Evolutionary conservation across 2,113 vertebrate species (phyloP), one percentile per base, ranked within the genome.

Genomic region (Rhinopomastus cyanomelas): DNA sequence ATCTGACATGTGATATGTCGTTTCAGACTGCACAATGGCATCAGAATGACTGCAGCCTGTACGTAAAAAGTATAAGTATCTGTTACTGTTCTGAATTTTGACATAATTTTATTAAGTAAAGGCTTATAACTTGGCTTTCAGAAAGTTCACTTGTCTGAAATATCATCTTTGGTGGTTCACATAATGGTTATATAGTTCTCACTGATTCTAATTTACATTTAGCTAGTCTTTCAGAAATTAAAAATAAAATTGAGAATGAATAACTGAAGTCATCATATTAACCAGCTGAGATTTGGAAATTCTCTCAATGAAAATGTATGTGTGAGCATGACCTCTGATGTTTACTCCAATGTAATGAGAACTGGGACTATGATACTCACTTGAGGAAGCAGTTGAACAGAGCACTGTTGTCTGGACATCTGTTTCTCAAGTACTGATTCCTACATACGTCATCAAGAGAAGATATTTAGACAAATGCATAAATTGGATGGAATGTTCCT

Each of bases 361-460:
- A 77, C 85, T 77, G 83, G 72, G 75, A 42, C 32, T 74, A 0
- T 61, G 30, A 8, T 46, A 25, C 61, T 75, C n/a, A 53, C 81
- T 68, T 88, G 26, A 56, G 21, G 53, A 83, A 91, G 80, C 60
- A 78, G 44, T 65, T 81, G 57, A 93, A 30, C 73, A 75, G 80
- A 68, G 26, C 53, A 42, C 39, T 42, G 39, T 95, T 83, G 73
- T 96, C 49, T 90, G 80, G 92, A 91, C 92, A 95, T 88, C 88
- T 95, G 94, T 90, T 44, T 94, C 90, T 94, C 88, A 90, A 93
- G 68, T 67, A 95, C 84, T 56, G 78, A 84, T 90, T 93, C 69
- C 44, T 81, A 53, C 66, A 56, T 14, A 46, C 21, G 14, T 91
- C 88, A 86, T 88, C 86, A 84, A 92, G 81, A 86, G 61, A 88